A percentile compares a stretch with the other conserved stretches of the same genome.
Conservation (phyloP, 2,888 invertebrate species). For the Ornithoptera alexandrae region DNA sequence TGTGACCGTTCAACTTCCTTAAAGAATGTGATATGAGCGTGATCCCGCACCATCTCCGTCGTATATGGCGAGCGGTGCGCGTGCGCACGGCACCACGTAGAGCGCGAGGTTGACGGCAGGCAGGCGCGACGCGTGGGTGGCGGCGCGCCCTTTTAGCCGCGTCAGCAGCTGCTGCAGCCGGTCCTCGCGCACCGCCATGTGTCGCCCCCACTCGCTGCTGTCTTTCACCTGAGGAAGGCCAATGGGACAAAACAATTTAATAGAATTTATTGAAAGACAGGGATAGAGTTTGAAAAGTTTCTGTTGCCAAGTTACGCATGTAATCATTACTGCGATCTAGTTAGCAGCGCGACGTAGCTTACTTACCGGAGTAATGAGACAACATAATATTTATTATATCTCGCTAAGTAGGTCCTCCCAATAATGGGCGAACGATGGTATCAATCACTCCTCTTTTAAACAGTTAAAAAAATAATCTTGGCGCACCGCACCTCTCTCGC, state of each 20-base stretch:
- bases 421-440: no score
- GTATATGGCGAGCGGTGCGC: conserved; percentile 87
- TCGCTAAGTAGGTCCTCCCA: no score
- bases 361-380: no score
- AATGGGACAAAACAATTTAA: background rate
- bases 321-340: no score
- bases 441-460: no score
- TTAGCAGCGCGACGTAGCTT: no score
- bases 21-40: no score
- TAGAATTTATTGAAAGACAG: no score
- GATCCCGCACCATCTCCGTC: conserved; percentile 60
- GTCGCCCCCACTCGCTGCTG: conserved; percentile 61
- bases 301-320: no score
- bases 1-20: no score
- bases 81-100: conserved; percentile 87
- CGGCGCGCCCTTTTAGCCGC: conserved; percentile 91
- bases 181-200: conserved; percentile 83
- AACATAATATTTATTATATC: no score
- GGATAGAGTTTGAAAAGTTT: no score
- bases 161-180: conserved; percentile 91
- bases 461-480: background rate
- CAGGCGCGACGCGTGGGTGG: conserved; percentile 89
- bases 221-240: conserved; percentile 47
- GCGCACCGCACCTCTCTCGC: conserved; percentile 82
- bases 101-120: conserved; percentile 92